Evolutionary conservation across 2,113 vertebrate species (phyloP).

Genomic region (Elephas maximus): DNA sequence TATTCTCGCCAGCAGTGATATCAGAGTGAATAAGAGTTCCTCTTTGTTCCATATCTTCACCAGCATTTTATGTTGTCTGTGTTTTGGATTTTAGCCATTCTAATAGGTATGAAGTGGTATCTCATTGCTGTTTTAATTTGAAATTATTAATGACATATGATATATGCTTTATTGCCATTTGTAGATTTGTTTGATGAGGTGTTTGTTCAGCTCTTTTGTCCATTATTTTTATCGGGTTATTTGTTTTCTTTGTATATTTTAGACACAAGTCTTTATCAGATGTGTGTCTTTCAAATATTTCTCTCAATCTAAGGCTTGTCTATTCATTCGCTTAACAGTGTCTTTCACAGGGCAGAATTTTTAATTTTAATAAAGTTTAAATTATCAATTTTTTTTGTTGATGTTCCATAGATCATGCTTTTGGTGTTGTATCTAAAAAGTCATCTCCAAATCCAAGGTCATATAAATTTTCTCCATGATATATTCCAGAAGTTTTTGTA

Average conservation of each 20-base stretch:
- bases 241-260: neutral
- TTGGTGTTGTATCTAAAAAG: too few relatives aligned
- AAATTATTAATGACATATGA: neutral
- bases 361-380: neutral
- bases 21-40: neutral
- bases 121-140: neutral
- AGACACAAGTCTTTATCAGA: neutral
- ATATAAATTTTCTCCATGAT: too few relatives aligned
- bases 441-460: too few relatives aligned
- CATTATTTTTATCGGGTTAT: neutral
- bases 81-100: neutral
- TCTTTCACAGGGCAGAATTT: conserved; percentile 1
- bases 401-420: neutral
- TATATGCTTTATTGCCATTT: neutral
- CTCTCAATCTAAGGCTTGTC: neutral
- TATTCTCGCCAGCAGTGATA: neutral
- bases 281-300: neutral
- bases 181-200: neutral
- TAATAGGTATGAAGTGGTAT: neutral
- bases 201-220: neutral
- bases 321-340: neutral
- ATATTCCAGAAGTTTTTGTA: too few relatives aligned
- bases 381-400: neutral
- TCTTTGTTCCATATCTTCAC: neutral
- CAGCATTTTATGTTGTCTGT: neutral